Base-by-base conservation (phyloP, 2,888 invertebrate genomes). In the Agriopis aurantiaria region DNA sequence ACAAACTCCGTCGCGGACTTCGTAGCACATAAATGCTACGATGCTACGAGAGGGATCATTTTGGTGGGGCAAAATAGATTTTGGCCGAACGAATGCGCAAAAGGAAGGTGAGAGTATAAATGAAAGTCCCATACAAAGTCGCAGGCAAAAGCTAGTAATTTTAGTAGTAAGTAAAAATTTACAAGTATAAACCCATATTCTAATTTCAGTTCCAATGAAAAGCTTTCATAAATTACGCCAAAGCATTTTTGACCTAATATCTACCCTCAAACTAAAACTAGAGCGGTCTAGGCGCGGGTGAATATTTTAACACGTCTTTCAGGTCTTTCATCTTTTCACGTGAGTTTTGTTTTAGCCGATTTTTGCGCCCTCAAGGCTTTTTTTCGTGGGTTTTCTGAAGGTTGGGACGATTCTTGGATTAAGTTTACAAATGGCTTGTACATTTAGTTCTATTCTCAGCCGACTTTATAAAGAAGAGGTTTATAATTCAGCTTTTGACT, bases 311-410 rank as follows among this genome's bases (percentile, higher is more conserved):
- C 14, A 6, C 3, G 41, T 41, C 57, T 43, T 41, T 69, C 48
- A 61, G 45, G 5, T 41, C 46, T 43, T 49, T 69, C 49, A 65
- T 56, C 69, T 59, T 65, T 69, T 69, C 69, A 64, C 14, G 17
- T 40, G 43, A 10, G 59, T 41, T 49, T 65, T 66, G 70, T 70
- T 70, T 65, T 40, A 43, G 58, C 48, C 49, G 52, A 70, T 66
- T 70, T 65, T 70, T 68, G 12, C 43, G 68, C 58, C 63, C 55
- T 23, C 12, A 7, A 55, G 62, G 68, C 59, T 48, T 63, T 55
- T 68, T 68, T 58, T 14, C 23, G 23, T 48, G 12, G 41, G 5
- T 33, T 61, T 45, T 23, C 48, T 8, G n/a, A 40, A 12, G 40
- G 8, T n/a, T 8, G 8, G n/a, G 12, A 41, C 9, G 14, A 40